Base-by-base conservation (phyloP, 2,888 invertebrate species). In the Eumerus sabulonum region DNA sequence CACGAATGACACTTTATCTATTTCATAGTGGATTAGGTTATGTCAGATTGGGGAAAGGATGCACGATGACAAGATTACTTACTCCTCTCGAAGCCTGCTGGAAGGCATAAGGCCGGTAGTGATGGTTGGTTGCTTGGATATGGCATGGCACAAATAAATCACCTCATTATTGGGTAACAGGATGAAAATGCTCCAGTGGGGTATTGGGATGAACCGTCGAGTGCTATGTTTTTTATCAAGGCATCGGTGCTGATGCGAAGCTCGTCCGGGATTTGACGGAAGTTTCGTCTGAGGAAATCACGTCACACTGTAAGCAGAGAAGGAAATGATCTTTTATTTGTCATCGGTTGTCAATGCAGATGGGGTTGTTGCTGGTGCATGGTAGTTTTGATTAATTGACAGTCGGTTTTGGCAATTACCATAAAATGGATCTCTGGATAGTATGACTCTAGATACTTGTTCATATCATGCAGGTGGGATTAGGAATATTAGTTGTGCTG, bases 1-100 rank as follows among this genome's bases (percentile, higher is more conserved):
- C 68, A 68, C 63, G 62, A 63, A 57, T 68, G 74, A 70, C 74
- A 68, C 63, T 76, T 76, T 76, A 76, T 76, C 74, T 76, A 68
- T 76, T 70, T 76, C 68, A 76, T 64, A 70, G 68, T 76, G 74
- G 68, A 70, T 63, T 68, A 76, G 63, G 62, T 45, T 68, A 62
- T 67, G 74, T 68, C 62, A 62, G 40, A 51, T 42, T 38, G 18
- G 45, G 38, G 40, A 35, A 56, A 2, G 60, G 47, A 63, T 62
- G 48, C 54, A 35, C 14, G 47, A 47, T 53, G 45, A 27, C 50
- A 42, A 27, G 27, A 27, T 27, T 27, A 27, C 27, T 27, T 27
- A 27, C 27, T 27, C n/a, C n/a, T 27, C 27, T 27, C 27, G 27
- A 27, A 27, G 27, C 7, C 27, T 7, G 27, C 3, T 4, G 27